A percentile compares a stretch with the other conserved stretches of the same genome.
Conservation (phyloP, 2,797 vertebrate genomes). For the Salarias fasciatus region DNA sequence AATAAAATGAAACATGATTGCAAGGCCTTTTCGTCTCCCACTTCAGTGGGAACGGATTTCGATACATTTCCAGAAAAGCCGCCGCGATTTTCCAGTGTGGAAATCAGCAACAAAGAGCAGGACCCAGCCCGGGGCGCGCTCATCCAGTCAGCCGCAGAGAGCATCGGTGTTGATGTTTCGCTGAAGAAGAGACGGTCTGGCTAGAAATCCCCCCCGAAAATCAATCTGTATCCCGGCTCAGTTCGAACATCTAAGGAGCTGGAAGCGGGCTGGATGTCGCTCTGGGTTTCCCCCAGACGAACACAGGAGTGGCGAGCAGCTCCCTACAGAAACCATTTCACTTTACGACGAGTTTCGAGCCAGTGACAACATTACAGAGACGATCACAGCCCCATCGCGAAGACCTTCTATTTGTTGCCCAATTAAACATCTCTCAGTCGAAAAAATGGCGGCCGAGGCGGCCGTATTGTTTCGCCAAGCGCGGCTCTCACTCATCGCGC, state of each 20-base stretch:
- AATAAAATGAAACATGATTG: neutral
- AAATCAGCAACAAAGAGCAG: constrained; percentile 28
- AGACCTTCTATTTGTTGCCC: constrained; percentile 41
- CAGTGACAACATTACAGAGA: constrained; percentile 64
- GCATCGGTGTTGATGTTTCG: constrained; percentile 22
- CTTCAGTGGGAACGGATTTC: constrained; percentile 1
- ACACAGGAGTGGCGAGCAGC: constrained; percentile 1
- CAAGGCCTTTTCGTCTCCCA: neutral
- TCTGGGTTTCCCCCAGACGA: constrained; percentile 19
- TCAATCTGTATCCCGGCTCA: neutral
- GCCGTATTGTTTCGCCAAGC: constrained; percentile 42
- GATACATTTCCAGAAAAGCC: constrained; percentile 4
- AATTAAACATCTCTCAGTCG: constrained; percentile 61
- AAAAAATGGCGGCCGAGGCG: constrained; percentile 42
- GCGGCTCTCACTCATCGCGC: constrained; percentile 64
- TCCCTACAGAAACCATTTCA: constrained; percentile 32
- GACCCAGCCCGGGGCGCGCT: constrained; percentile 1
- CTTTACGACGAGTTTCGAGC: constrained; percentile 43
- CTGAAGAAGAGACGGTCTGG: constrained; percentile 9
- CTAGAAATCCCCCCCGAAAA: neutral
- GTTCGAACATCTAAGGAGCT: neutral
- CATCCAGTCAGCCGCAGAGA: constrained; percentile 32
- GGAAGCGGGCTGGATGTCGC: constrained; percentile 2
- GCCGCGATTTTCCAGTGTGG: constrained; percentile 3
- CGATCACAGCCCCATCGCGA: constrained; percentile 46